Evolutionary conservation across 2,888 invertebrate genomes (phyloP), one percentile per base, ranked within the genome.

Genomic region (Polymixis lichenea): DNA sequence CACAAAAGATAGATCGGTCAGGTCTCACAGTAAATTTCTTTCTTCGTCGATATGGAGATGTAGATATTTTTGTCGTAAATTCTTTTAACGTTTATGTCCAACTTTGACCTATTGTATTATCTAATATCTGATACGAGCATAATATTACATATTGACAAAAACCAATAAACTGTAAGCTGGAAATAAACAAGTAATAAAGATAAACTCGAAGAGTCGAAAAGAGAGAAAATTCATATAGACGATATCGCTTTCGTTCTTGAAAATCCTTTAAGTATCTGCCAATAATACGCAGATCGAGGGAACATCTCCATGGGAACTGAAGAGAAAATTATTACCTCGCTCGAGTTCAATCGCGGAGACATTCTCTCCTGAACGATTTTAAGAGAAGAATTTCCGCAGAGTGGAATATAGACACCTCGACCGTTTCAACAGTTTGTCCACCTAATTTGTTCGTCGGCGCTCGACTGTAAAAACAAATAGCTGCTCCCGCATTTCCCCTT

Each of bases 381-480:
- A 92, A 93, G 93, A 93, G 94, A 94, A 93, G 94, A 95, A 95
- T 95, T 95, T 92, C 90, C 93, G 88, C 92, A 89, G 91, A 93
- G 92, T 91, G 93, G 94, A 95, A 96, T 95, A 95, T 93, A 95
- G 96, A 95, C 96, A 95, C 95, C 95, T 95, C 95, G 94, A 90
- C 93, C 94, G 94, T 93, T 95, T 94, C 94, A 95, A 95, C 95
- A 96, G 96, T 96, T 96, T 96, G 96, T 95, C 96, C 95, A 95
- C 95, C 96, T 96, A 96, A 96, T 96, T 96, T 96, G 96, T 95
- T 95, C 96, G 94, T 91, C 94, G 94, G 92, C 94, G 94, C 94
- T 95, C 95, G 93, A 93, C 95, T 95, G 95, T 94, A 95, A 96
- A 96, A 96, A 96, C 95, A 96, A 96, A 96, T 96, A 96, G 95